Conservation (phyloP, 2,113 vertebrate species). For the Natator depressus region DNA sequence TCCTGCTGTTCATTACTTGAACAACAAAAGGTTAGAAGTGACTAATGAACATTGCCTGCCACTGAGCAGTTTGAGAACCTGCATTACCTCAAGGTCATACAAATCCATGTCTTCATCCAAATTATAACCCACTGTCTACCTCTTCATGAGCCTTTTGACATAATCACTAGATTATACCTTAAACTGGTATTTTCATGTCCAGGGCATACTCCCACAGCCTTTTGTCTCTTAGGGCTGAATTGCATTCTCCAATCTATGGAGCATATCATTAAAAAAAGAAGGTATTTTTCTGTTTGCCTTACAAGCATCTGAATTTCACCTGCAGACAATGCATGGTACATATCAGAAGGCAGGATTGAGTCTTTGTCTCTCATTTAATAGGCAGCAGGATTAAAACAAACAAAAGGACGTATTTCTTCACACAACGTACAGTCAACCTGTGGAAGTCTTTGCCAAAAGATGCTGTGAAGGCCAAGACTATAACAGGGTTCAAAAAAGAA, state of each 20-base stretch:
- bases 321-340: background rate
- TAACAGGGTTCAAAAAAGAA: no score
- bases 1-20: constrained; percentile 43
- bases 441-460: no score
- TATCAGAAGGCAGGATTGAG: background rate
- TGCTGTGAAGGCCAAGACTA: no score
- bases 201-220: background rate
- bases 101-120: background rate
- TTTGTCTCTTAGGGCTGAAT: background rate
- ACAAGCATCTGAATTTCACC: background rate
- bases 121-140: background rate
- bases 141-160: background rate
- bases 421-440: no score
- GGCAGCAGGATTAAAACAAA: no score
- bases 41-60: background rate
- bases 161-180: accelerated
- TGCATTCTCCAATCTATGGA: background rate
- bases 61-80: background rate
- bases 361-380: accelerated
- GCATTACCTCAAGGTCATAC: background rate
- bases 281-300: background rate
- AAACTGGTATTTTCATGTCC: background rate
- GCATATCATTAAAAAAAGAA: background rate
- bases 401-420: no score
- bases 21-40: background rate